Percentiles rank a stretch among this genome's conserved stretches.
Evolutionary conservation across 1,140 invertebrate genomes (phyloP).

Genomic region (Andrena cerasifolii): DNA sequence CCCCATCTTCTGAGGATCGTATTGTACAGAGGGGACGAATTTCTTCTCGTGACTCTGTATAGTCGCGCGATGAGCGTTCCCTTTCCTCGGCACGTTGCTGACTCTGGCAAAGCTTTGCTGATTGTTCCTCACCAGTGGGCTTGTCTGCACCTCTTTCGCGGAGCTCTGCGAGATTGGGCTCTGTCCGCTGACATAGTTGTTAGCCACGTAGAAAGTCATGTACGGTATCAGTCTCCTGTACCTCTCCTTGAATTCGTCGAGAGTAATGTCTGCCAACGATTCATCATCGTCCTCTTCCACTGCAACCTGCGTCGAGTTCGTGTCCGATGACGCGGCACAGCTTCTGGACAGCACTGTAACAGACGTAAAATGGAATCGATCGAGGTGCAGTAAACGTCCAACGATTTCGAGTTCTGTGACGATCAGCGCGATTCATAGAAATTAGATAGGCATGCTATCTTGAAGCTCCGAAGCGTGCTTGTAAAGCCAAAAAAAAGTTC

Average conservation of each 20-base stretch:
- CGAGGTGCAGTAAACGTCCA: too few species aligned
- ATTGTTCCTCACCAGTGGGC: background rate
- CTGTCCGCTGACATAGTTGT: constrained; percentile 80
- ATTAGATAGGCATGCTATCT: too few species aligned
- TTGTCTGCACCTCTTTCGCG: constrained; percentile 1
- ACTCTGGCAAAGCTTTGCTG: background rate
- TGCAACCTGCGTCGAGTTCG: constrained; percentile 56
- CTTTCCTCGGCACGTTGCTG: constrained; percentile 25
- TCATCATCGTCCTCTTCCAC: constrained; percentile 65
- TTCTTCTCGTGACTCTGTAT: constrained; percentile 62
- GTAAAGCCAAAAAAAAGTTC: too few species aligned
- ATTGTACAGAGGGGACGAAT: constrained; percentile 79
- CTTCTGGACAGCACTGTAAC: constrained; percentile 63
- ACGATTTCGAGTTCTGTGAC: too few species aligned
- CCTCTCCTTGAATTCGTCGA: constrained; percentile 83
- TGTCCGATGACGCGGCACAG: constrained; percentile 1
- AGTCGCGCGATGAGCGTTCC: constrained; percentile 35
- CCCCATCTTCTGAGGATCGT: constrained; percentile 74
- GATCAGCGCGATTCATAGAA: background rate
- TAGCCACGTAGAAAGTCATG: constrained; percentile 90
- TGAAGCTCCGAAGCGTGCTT: too few species aligned
- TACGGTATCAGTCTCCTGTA: constrained; percentile 90
- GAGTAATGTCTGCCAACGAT: constrained; percentile 60
- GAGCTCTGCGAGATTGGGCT: background rate
- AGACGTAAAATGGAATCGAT: background rate